phyloP scores from a whole-genome alignment of 2,797 vertebrate genomes.

The Chanos chanos region DNA sequence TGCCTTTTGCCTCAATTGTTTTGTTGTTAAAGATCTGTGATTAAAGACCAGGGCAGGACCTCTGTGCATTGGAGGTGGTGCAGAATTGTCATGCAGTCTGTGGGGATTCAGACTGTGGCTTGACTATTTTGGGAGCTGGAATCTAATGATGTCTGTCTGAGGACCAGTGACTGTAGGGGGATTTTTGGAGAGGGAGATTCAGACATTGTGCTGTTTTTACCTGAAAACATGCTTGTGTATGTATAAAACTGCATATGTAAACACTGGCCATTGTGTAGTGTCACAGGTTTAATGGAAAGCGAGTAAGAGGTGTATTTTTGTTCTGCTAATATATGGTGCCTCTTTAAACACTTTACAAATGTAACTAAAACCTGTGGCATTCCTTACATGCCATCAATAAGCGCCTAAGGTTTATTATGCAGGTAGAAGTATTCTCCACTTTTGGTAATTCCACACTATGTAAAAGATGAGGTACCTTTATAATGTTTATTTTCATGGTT shows the following conservation, averaged over 20 bases:
- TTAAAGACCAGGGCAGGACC: conserved; percentile 67
- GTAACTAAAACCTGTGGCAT: too few relatives aligned
- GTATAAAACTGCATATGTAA: too few relatives aligned
- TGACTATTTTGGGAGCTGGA: conserved; percentile 63
- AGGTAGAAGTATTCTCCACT: too few relatives aligned
- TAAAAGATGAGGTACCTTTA: too few relatives aligned
- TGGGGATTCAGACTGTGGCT: conserved; percentile 52
- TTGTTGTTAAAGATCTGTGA: conserved; percentile 66
- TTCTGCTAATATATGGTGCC: too few relatives aligned
- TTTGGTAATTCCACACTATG: too few relatives aligned
- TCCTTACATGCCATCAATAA: too few relatives aligned
- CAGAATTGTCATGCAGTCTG: conserved; percentile 58
- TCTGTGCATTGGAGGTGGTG: conserved; percentile 64
- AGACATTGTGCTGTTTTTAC: background rate
- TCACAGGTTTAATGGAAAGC: too few relatives aligned
- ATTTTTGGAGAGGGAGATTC: conserved; percentile 25
- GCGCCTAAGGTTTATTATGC: too few relatives aligned
- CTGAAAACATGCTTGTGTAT: too few relatives aligned
- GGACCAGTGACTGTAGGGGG: conserved; percentile 47
- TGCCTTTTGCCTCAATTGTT: conserved; percentile 66
- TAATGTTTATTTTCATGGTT: conserved; percentile 34
- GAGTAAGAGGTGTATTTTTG: too few relatives aligned
- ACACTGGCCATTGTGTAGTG: too few relatives aligned
- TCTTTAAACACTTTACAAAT: background rate
- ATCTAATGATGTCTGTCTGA: conserved; percentile 53